Conservation (phyloP, 2,113 vertebrate species). For the Gopherus flavomarginatus region DNA sequence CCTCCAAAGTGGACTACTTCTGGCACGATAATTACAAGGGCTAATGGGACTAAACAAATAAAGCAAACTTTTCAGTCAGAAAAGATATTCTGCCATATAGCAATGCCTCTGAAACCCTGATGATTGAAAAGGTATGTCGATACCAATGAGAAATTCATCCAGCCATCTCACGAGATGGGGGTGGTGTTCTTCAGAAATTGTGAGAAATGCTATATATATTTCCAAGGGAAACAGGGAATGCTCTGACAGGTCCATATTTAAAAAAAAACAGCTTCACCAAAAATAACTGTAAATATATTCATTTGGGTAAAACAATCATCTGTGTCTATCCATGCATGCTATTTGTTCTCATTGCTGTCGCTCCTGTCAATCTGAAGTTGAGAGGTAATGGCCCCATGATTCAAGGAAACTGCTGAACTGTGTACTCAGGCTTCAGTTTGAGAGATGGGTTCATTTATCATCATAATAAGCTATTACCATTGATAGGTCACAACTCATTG, state of each 20-base stretch:
- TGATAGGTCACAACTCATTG: slow-evolving; percentile 86
- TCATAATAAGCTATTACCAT: slow-evolving; percentile 89
- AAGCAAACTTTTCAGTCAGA: not conserved
- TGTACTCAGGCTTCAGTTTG: slow-evolving; percentile 79
- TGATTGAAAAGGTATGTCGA: not conserved
- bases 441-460: slow-evolving; percentile 90
- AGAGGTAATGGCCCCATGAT: slow-evolving; percentile 81
- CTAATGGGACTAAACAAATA: slow-evolving; percentile 30
- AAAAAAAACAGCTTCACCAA: slow-evolving; percentile 31
- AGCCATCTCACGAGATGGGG: slow-evolving; percentile 17
- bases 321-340: slow-evolving; percentile 76
- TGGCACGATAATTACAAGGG: slow-evolving; percentile 23
- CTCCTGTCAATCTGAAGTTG: slow-evolving; percentile 79
- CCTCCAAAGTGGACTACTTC: not conserved
- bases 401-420: slow-evolving; percentile 81
- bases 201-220: slow-evolving; percentile 36
- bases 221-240: slow-evolving; percentile 16
- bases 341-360: slow-evolving; percentile 62
- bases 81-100: slow-evolving; percentile 4
- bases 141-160: slow-evolving; percentile 19
- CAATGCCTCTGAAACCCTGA: not conserved
- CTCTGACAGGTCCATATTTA: not conserved
- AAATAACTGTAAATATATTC: slow-evolving; percentile 78
- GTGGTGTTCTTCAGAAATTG: not conserved
- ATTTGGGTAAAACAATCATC: slow-evolving; percentile 80